Base-by-base conservation (phyloP, 2,797 vertebrate genomes). In the Protosalanx chinensis region DNA sequence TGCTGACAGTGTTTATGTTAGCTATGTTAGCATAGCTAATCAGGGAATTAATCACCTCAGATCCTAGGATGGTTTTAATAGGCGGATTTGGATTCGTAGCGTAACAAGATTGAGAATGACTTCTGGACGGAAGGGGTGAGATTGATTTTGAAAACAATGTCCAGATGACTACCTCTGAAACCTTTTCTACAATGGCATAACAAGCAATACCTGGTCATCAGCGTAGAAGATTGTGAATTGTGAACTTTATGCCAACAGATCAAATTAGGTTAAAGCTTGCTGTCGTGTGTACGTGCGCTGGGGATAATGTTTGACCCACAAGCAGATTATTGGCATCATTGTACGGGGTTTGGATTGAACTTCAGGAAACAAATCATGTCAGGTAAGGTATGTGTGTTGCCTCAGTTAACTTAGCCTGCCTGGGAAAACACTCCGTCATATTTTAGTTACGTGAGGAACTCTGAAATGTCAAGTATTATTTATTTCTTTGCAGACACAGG, bases 401-500 rank as follows among this genome's bases (percentile, higher is more conserved):
- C 82, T 4, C 20, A 4, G 85, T 86, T 88, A 84, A 88, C 79
- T 87, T 82, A 84, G 81, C 79, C 85, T 81, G 81, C 81, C n/a
- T n/a, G 80, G 86, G 82, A 83, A 90, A 87, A 88, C 81, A 71
- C 80, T 85, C 85, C 86, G 87, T 86, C 86, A 87, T 87, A 84
- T 88, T 82, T 64, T 79, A 3, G 41, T 74, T 89, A 83, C 86
- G 78, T 89, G 87, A 89, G 89, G 86, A 84, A 84, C 85, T 84
- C 78, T 85, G 85, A 90, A 89, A n/a, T 90, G 88, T 90, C 88
- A 90, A 89, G 84, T 85, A 85, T 82, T 83, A 80, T 82, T 81
- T 78, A 76, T 20, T 2, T 15, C 72, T 77, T 75, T 86, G 70
- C 78, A 84, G 82, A 87, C 89, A 74, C 77, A 72, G 75, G 80